Conservation (phyloP, 2,888 invertebrate genomes). For the Calephelis perditalis region DNA sequence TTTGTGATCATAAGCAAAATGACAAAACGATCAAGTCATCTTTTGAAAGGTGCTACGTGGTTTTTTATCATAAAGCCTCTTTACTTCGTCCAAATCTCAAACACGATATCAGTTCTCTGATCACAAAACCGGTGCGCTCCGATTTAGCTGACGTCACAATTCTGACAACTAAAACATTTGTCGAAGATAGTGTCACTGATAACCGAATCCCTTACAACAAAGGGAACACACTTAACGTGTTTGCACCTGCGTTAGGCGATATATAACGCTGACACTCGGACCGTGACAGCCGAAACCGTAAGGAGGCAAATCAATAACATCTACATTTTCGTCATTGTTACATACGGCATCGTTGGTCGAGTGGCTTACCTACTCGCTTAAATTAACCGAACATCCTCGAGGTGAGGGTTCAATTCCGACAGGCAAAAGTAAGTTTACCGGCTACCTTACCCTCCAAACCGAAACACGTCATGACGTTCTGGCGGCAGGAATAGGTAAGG, state of each 20-base stretch:
- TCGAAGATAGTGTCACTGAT: conserved; percentile 79
- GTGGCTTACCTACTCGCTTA: no score
- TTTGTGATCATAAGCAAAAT: neutral
- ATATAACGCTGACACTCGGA: conserved; percentile 28
- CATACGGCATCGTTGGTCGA: no score
- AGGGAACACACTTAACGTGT: conserved; percentile 77
- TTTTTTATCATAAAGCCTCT: conserved; percentile 3
- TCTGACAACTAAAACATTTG: conserved; percentile 77
- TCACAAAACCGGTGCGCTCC: conserved; percentile 49
- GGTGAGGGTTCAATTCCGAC: no score
- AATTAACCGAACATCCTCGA: no score
- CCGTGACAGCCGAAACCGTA: conserved; percentile 1
- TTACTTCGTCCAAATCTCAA: conserved; percentile 35
- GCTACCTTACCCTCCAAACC: no score
- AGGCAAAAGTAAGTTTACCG: no score
- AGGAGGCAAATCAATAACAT: conserved; percentile 12
- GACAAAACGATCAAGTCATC: neutral
- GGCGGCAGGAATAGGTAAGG: no score
- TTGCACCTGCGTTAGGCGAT: conserved; percentile 71
- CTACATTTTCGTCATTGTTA: neutral
- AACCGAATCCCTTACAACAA: conserved; percentile 76
- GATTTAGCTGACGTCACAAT: conserved; percentile 73
- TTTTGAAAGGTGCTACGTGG: neutral
- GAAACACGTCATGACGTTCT: no score
- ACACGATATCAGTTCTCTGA: conserved; percentile 52